phyloP scores from a whole-genome alignment of 92 coral and sea anemone genomes.

The Nematostella vectensis region DNA sequence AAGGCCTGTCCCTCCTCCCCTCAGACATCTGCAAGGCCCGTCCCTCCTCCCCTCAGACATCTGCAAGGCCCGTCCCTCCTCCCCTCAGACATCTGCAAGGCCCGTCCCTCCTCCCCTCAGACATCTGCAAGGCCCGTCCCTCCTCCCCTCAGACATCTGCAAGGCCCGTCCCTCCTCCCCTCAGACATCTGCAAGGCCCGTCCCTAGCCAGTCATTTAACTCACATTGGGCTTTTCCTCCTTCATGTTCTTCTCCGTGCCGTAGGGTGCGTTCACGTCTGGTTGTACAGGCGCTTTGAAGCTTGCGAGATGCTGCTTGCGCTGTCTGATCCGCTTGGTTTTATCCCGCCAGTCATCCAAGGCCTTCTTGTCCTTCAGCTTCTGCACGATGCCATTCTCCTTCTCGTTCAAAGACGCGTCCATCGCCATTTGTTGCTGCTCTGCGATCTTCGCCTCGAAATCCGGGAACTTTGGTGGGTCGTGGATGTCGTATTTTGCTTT shows the following conservation, averaged over 20 bases:
- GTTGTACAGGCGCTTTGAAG: slow-evolving; percentile 52
- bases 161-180: too few relatives aligned
- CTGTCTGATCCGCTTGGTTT: slow-evolving; percentile 58
- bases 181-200: too few relatives aligned
- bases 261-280: slow-evolving; percentile 82
- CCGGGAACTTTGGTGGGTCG: slow-evolving; percentile 66
- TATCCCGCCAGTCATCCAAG: slow-evolving; percentile 80
- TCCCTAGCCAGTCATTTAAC: too few relatives aligned
- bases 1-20: too few relatives aligned
- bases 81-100: too few relatives aligned
- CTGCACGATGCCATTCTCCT: slow-evolving; percentile 68
- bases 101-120: too few relatives aligned
- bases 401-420: slow-evolving; percentile 69
- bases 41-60: too few relatives aligned
- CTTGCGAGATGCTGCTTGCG: slow-evolving; percentile 72
- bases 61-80: too few relatives aligned
- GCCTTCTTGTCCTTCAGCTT: slow-evolving; percentile 82
- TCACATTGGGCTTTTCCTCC: slow-evolving; percentile 68
- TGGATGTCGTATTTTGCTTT: slow-evolving; percentile 44
- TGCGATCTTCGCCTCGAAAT: slow-evolving; percentile 68
- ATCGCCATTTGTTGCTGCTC: slow-evolving; percentile 77
- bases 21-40: too few relatives aligned
- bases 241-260: slow-evolving; percentile 76
- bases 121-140: too few relatives aligned
- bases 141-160: too few relatives aligned